These are phyloP conservation scores for Ceriagrion tenellum DNA, from an alignment of 2,888 invertebrate species.

Conservation along the genomic window DNA sequence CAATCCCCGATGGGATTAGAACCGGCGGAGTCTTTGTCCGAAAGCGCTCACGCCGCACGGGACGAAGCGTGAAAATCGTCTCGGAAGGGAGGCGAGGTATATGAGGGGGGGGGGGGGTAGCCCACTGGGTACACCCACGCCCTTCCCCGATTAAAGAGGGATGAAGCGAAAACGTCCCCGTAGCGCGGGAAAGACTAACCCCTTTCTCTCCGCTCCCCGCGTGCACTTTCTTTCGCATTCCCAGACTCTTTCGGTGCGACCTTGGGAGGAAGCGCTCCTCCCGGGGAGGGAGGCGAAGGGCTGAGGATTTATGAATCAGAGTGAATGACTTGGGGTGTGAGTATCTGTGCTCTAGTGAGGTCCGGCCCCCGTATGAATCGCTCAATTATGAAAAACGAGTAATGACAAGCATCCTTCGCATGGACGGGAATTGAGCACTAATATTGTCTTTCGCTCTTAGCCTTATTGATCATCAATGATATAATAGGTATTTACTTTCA, in stretches of 20 bases:
- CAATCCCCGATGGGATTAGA: not conserved
- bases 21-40: constrained; percentile 41
- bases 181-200: constrained; percentile 21
- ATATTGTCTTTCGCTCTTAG: too few relatives aligned
- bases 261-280: not conserved
- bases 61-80: constrained; percentile 42
- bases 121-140: too few relatives aligned
- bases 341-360: not conserved
- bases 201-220: not conserved
- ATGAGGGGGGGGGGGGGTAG: too few relatives aligned
- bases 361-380: too few relatives aligned
- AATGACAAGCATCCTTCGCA: too few relatives aligned
- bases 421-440: not conserved
- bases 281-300: not conserved
- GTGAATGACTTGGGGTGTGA: not conserved
- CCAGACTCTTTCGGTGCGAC: not conserved
- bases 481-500: too few relatives aligned
- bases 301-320: not conserved
- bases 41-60: constrained; percentile 50
- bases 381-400: too few relatives aligned
- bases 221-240: not conserved
- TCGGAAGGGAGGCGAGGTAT: not conserved
- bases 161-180: too few relatives aligned
- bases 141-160: not conserved
- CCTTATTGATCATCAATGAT: too few relatives aligned